These are phyloP conservation scores for Acromyrmex echinatior DNA, from an alignment of 1,140 invertebrate species.

Conservation along the genomic window DNA sequence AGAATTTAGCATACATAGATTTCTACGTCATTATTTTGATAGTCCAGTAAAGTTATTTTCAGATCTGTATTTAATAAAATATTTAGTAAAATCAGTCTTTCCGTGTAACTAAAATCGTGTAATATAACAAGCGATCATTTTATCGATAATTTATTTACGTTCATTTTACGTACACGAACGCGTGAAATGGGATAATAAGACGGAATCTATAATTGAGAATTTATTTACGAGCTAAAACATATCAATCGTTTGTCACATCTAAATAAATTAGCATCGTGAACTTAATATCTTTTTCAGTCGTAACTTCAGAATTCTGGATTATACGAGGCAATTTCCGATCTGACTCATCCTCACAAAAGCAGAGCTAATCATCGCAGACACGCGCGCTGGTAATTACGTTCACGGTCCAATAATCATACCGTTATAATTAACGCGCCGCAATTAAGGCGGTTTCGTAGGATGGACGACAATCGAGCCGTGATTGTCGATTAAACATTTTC, in stretches of 20 bases:
- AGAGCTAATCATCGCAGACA: conserved; percentile 80
- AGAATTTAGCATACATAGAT: too few species aligned
- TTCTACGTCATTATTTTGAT: too few species aligned
- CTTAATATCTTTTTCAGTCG: conserved; percentile 25
- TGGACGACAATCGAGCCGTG: conserved; percentile 75
- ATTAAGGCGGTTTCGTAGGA: conserved; percentile 78
- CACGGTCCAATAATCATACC: conserved; percentile 80
- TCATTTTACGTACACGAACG: background rate
- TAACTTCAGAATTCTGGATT: conserved; percentile 26
- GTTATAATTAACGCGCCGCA: conserved; percentile 82
- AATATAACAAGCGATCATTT: background rate
- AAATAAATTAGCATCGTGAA: conserved; percentile 6
- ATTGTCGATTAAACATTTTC: conserved; percentile 79
- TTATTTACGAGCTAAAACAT: background rate
- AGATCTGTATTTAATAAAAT: too few species aligned
- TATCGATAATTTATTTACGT: too few species aligned
- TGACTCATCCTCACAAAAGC: conserved; percentile 77
- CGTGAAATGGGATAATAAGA: background rate
- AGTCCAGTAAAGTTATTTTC: too few species aligned
- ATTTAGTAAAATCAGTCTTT: too few species aligned
- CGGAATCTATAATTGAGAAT: background rate
- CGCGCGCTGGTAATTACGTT: conserved; percentile 71
- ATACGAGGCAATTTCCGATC: conserved; percentile 54
- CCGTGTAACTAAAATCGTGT: background rate
- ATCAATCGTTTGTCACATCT: background rate